A percentile compares a stretch with the other conserved stretches of the same genome.
phyloP scores from a whole-genome alignment of 2,797 vertebrate genomes.

The Phataginus tricuspis region DNA sequence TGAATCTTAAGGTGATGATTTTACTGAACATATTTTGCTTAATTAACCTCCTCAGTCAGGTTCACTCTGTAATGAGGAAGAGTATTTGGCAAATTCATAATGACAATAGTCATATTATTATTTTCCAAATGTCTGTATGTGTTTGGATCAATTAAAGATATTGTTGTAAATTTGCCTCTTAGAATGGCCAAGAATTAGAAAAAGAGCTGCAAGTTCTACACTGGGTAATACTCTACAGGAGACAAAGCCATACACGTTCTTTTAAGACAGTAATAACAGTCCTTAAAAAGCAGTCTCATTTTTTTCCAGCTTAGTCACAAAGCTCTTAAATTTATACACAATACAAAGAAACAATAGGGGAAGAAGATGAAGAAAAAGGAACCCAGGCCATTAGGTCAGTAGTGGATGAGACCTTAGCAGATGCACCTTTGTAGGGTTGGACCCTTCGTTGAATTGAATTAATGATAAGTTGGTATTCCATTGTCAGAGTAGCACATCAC shows the following conservation, averaged over 20 bases:
- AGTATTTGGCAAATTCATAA: constrained; percentile 3
- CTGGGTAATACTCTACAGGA: background rate
- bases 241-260: background rate
- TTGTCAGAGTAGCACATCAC: background rate
- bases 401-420: background rate
- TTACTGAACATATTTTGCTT: constrained; percentile 3
- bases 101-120: background rate
- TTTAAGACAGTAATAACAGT: background rate
- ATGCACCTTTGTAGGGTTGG: background rate
- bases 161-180: background rate
- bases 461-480: background rate
- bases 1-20: constrained; percentile 1
- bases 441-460: background rate
- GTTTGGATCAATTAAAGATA: background rate
- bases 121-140: background rate
- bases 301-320: constrained; percentile 44
- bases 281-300: background rate
- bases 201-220: background rate
- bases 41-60: background rate
- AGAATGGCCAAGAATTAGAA: background rate
- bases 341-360: background rate
- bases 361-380: background rate
- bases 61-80: constrained; percentile 26
- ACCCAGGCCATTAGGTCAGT: background rate
- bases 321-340: constrained; percentile 2